Evolutionary conservation across 2,113 vertebrate species (phyloP), one percentile per base, ranked within the genome.

Genomic region (Dascyllus trimaculatus): DNA sequence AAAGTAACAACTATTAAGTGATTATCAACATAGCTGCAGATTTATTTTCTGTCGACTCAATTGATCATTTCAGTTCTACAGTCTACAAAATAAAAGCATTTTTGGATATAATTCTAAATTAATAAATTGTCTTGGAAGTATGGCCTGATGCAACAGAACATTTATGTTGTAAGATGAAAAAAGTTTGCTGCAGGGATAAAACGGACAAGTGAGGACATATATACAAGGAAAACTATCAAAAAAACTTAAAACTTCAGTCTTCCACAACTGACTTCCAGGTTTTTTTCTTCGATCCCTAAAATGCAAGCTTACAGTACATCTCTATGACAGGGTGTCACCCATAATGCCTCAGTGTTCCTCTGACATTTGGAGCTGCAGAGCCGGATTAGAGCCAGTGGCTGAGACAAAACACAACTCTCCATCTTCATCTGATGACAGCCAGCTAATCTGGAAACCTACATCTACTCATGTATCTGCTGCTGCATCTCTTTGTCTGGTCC

Each of bases 301-400:
- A 49, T 9, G 18, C 0, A 29, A 68, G 22, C 62, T 74, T 29
- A 3, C 29, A 61, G 49, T 75, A 25, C 53, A 51, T 45, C 65
- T 76, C 58, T 51, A 24, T 45, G 49, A 66, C 59, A 65, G 14
- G 64, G 22, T 25, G 53, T 80, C 5, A 40, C 40, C 49, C 62
- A 74, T 59, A 40, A 81, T 77, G 80, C 63, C 35, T 65, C 18
- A 48, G 51, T 53, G 7, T 22, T 59, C 48, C 29, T 68, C 22
- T 78, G 75, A 85, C 68, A 85, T 83, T 67, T 79, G 45, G 25
- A 75, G 59, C 69, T 64, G 49, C 32, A 61, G 22, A 51, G 14
- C 29, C 48, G 29, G 75, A 80, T 45, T 53, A 46, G 14, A 75
- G 71, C 80, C 54, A 61, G 78, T 0, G 5, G n/a, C 26, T 71